These are phyloP conservation scores for Talpa occidentalis DNA, from an alignment of 2,113 vertebrate species.

Conservation along the genomic window DNA sequence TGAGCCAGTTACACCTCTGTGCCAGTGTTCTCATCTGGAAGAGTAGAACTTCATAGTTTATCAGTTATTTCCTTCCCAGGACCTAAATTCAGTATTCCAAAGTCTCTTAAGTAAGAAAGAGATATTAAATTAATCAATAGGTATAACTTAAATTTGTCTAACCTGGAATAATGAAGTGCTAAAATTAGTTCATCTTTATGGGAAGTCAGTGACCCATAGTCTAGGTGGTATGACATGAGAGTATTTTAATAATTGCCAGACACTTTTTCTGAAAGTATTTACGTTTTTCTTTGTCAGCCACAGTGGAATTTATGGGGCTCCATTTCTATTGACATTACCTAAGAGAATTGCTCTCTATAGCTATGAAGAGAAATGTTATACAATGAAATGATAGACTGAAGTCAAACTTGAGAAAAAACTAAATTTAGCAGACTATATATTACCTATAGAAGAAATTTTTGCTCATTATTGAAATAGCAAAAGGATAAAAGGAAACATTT, in stretches of 20 bases:
- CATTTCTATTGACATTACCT: background rate
- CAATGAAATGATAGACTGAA: constrained; percentile 29
- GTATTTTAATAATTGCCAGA: constrained; percentile 2
- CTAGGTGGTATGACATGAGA: background rate
- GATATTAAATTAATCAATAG: background rate
- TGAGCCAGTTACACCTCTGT: background rate
- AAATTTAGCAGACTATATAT: constrained; percentile 32
- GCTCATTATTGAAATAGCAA: constrained; percentile 22
- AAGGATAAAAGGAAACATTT: background rate
- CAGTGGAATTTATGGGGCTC: background rate
- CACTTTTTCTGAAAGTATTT: background rate
- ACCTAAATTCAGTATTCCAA: background rate
- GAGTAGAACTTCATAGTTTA: background rate
- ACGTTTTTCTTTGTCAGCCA: background rate
- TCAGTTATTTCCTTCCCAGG: background rate
- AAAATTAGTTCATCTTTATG: background rate
- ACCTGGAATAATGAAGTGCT: background rate
- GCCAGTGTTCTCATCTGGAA: background rate
- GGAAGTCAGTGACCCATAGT: background rate
- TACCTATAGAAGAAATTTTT: background rate
- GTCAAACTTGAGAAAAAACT: constrained; percentile 41
- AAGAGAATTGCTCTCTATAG: background rate
- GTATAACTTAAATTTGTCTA: background rate
- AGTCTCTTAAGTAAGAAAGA: background rate
- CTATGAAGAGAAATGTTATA: background rate